These are phyloP conservation scores for Megalurothrips usitatus DNA, from an alignment of 2,888 invertebrate genomes.

Conservation along the genomic window DNA sequence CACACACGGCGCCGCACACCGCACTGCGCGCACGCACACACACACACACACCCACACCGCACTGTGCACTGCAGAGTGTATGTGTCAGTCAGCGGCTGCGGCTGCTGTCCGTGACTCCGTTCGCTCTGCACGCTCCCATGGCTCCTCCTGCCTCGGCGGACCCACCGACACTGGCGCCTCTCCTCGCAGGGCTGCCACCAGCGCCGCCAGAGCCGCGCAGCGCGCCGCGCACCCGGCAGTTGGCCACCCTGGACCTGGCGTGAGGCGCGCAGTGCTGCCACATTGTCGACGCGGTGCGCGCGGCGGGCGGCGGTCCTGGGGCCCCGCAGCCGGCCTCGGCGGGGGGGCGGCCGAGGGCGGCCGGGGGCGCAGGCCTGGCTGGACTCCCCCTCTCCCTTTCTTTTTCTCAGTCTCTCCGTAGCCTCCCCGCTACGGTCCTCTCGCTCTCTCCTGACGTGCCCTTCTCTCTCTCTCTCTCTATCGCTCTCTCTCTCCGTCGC, in stretches of 20 bases:
- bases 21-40: background rate
- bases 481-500: background rate
- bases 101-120: background rate
- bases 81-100: background rate
- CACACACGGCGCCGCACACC: no score
- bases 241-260: slow-evolving; percentile 4
- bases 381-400: background rate
- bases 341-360: no score
- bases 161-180: slow-evolving; percentile 14
- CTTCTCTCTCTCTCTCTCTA: background rate
- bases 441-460: background rate
- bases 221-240: background rate
- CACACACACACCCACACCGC: background rate
- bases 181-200: slow-evolving; percentile 10
- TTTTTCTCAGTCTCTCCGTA: background rate
- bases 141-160: slow-evolving; percentile 18
- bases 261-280: background rate
- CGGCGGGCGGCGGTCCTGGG: background rate
- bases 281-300: background rate
- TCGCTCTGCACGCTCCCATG: slow-evolving; percentile 7
- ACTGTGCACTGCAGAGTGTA: background rate
- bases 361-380: no score
- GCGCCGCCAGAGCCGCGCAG: background rate
- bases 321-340: background rate
- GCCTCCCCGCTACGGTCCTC: background rate